Conservation (phyloP, 1,140 invertebrate genomes). For the Apolygus lucorum region DNA sequence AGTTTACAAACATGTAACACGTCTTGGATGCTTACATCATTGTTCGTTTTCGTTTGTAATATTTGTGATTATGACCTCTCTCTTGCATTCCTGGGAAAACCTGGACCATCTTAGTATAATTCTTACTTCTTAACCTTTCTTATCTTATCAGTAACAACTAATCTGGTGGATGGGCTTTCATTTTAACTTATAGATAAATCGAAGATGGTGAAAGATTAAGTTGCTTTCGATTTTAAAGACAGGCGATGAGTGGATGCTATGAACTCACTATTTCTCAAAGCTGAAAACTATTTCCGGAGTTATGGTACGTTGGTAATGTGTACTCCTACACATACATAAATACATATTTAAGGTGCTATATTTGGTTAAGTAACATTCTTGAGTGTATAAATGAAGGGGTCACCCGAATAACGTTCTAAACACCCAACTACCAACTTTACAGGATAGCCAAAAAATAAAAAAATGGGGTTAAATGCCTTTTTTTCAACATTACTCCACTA, state of each 20-base stretch:
- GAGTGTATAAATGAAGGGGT: not conserved
- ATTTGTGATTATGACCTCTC: not conserved
- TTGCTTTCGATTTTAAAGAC: not conserved
- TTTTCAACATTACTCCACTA: too few species aligned
- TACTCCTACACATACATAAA: not conserved
- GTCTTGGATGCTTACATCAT: too few species aligned
- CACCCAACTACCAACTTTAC: too few species aligned
- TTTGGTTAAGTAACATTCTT: not conserved
- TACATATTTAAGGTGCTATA: not conserved
- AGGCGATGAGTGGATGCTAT: not conserved
- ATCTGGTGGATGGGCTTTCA: not conserved
- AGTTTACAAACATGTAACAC: not conserved
- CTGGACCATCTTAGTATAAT: not conserved
- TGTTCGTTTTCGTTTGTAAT: not conserved
- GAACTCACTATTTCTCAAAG: not conserved
- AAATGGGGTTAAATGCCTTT: too few species aligned
- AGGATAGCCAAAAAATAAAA: too few species aligned
- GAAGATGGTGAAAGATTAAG: slow-evolving; percentile 8
- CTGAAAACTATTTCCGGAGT: not conserved
- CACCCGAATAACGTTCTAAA: too few species aligned
- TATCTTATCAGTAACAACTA: not conserved
- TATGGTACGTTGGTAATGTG: not conserved
- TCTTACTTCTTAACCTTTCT: not conserved
- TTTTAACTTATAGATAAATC: slow-evolving; percentile 10
- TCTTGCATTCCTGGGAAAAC: not conserved